These are phyloP conservation scores for Archocentrus centrarchus DNA, from an alignment of 2,113 vertebrate species.

Conservation along the genomic window DNA sequence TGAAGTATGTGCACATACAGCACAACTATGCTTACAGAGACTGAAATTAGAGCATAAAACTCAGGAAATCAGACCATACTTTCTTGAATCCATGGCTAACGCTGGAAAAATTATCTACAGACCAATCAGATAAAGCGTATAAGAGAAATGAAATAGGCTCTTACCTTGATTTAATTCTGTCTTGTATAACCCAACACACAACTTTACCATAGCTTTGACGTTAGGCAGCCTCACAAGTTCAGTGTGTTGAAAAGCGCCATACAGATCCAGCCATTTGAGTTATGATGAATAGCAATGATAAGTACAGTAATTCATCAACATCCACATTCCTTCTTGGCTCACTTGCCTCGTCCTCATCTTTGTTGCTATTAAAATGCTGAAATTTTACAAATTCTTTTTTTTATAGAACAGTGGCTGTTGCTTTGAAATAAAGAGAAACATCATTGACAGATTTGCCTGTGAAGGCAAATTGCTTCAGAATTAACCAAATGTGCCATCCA, in stretches of 20 bases:
- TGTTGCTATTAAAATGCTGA: neutral
- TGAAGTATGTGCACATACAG: conserved; percentile 45
- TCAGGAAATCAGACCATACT: conserved; percentile 11
- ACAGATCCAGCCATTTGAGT: neutral
- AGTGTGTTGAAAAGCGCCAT: neutral
- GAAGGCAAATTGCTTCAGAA: conserved; percentile 47
- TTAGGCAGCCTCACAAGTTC: conserved; percentile 13
- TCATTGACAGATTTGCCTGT: conserved; percentile 13
- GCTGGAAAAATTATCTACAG: conserved; percentile 16
- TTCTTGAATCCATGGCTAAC: conserved; percentile 11
- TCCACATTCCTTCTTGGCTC: neutral
- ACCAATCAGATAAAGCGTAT: neutral
- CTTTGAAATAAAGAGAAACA: conserved; percentile 27
- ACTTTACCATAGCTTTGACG: conserved; percentile 14
- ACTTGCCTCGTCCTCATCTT: neutral
- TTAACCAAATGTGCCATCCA: conserved; percentile 49
- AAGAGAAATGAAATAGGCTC: conserved; percentile 16
- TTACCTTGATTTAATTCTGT: conserved; percentile 26
- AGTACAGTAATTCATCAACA: neutral
- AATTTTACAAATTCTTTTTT: neutral
- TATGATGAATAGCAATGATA: neutral
- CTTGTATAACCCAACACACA: neutral
- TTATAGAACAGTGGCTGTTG: neutral
- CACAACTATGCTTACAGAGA: conserved; percentile 23
- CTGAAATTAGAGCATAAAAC: conserved; percentile 23